These are phyloP conservation scores for Eupristina koningsbergeri DNA, from an alignment of 1,140 invertebrate species.

Conservation along the genomic window DNA sequence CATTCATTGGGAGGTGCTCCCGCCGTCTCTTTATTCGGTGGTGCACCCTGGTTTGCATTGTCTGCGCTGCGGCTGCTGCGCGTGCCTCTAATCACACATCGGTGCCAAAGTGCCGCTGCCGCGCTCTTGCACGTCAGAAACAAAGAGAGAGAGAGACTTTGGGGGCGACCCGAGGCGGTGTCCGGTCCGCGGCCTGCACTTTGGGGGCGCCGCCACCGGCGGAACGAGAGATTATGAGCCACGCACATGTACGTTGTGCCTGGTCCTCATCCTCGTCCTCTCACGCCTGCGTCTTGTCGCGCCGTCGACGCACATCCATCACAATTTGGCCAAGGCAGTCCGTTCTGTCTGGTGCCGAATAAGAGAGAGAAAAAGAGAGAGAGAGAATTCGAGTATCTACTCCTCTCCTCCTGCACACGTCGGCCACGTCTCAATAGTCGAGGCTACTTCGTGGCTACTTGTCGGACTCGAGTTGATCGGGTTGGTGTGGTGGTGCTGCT, in stretches of 20 bases:
- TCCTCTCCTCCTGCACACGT: conserved; percentile 17
- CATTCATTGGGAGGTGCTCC: conserved; percentile 66
- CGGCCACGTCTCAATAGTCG: conserved; percentile 6
- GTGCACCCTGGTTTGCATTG: conserved; percentile 73
- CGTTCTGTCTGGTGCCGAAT: neutral
- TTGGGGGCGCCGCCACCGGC: conserved; percentile 21
- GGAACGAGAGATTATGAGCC: conserved; percentile 26
- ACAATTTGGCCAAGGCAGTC: conserved; percentile 25
- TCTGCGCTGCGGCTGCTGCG: conserved; percentile 73
- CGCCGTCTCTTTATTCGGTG: conserved; percentile 68
- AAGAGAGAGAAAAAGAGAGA: conserved; percentile 28
- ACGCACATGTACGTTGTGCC: neutral
- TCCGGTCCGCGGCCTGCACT: conserved; percentile 23
- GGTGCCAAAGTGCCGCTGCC: conserved; percentile 41
- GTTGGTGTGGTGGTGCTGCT: neutral
- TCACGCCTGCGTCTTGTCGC: conserved; percentile 24
- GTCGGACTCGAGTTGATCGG: conserved; percentile 8
- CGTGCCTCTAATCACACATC: conserved; percentile 67
- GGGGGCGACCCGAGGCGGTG: conserved; percentile 30
- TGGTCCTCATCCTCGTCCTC: conserved; percentile 35
- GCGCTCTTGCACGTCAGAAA: conserved; percentile 36
- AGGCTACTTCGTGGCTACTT: conserved; percentile 6
- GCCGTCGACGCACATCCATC: conserved; percentile 32
- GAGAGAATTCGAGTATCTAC: conserved; percentile 16
- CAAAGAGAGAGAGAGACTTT: conserved; percentile 22